Evolutionary conservation across 1,140 invertebrate species (phyloP), one percentile per base, ranked within the genome.

Genomic region (Delia radicum): DNA sequence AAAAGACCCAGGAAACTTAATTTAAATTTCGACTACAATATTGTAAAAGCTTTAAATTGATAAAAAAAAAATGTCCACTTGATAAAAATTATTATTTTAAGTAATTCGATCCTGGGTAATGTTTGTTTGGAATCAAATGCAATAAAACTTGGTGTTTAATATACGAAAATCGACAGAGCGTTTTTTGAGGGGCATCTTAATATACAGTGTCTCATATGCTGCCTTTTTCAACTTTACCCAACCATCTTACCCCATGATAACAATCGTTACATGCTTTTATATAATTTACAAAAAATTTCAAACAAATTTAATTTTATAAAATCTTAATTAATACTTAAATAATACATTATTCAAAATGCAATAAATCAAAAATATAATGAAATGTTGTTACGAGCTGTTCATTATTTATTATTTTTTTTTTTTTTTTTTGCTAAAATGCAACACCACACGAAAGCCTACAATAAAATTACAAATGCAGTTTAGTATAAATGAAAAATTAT

Each of bases 321-420:
- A 65, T 65, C 62, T 28, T 29, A 65, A 65, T 65, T 65, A 28
- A 65, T 65, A 29, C 62, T 15, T n/a, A 55, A 18, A 21, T 69
- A 69, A 69, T 69, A 29, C 65, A 37, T 69, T 69, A 69, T 69
- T 69, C 65, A 69, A 69, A 69, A 21, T 69, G 65, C 29, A 69
- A 69, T 69, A 69, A 69, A 69, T 69, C 65, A 69, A 31, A 69
- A 69, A 15, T 12, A 69, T 69, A 69, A 69, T 69, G 65, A 69
- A 69, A 69, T 69, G 65, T 69, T 31, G 65, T 69, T 69, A 69
- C 29, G 21, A 69, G 29, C 62, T 65, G 62, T 65, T 65, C 62
- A 65, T 65, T 65, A 65, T 65, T 65, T 28, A 28, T 65, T 27
- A 29, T 65, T 28, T 63, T 63, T 15, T 63, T 63, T 63, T 63